Evolutionary conservation across 2,888 invertebrate species (phyloP).

Genomic region (Cantharis rufa): DNA sequence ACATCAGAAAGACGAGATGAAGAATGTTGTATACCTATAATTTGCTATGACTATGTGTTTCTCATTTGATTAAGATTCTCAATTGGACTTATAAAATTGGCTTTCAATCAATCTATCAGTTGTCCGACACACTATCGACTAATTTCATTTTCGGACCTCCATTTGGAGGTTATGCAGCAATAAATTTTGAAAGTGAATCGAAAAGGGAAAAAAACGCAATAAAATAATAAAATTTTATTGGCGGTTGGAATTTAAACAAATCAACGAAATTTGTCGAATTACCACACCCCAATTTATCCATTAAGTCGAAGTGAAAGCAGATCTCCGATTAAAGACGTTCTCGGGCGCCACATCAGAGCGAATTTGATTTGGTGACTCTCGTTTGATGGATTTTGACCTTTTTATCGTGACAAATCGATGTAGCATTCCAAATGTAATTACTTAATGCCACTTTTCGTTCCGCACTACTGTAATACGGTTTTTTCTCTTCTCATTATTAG

Average conservation of each 20-base stretch:
- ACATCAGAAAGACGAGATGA: conserved; percentile 12
- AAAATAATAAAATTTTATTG: not conserved
- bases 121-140: not conserved
- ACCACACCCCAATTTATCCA: not conserved
- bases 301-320: not conserved
- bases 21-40: conserved; percentile 21
- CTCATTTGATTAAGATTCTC: conserved; percentile 1
- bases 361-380: too few species aligned
- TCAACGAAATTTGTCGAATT: not conserved
- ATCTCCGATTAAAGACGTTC: not conserved
- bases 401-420: not conserved
- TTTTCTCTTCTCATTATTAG: not conserved
- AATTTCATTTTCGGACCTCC: not conserved
- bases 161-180: not conserved
- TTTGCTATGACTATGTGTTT: conserved; percentile 19
- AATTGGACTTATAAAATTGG: conserved; percentile 11
- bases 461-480: not conserved
- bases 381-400: not conserved
- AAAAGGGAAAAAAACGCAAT: not conserved
- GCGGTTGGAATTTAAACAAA: not conserved
- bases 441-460: not conserved
- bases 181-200: not conserved
- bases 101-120: conserved; percentile 9
- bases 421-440: not conserved
- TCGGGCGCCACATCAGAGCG: not conserved